A percentile compares a stretch with the other conserved stretches of the same genome.
Evolutionary conservation across 1,140 invertebrate genomes (phyloP).

Genomic region (Pseudomyrmex concolor): DNA sequence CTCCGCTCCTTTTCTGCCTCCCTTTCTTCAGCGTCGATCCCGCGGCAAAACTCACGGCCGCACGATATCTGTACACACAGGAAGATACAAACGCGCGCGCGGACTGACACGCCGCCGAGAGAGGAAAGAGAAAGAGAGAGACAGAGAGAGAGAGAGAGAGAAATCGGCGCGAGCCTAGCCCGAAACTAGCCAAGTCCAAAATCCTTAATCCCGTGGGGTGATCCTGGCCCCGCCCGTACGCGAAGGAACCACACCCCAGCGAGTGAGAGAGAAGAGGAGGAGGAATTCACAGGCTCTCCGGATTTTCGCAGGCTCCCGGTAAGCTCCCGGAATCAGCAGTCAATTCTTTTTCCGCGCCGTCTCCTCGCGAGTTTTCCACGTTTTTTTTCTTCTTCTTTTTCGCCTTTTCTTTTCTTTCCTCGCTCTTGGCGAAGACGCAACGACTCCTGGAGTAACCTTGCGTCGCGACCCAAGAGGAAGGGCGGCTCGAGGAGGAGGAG

Average conservation of each 20-base stretch:
- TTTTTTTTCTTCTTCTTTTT: background rate
- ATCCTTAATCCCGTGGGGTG: conserved; percentile 79
- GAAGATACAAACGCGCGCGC: conserved; percentile 23
- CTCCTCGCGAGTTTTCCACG: background rate
- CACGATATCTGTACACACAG: background rate
- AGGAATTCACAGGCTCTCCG: conserved; percentile 68
- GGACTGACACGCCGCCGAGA: background rate
- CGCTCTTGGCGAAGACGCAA: background rate
- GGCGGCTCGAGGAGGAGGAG: background rate
- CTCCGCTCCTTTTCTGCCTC: background rate
- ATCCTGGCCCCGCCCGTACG: conserved; percentile 77
- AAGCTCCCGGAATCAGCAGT: conserved; percentile 63
- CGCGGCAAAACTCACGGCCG: background rate
- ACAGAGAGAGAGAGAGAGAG: conserved; percentile 4
- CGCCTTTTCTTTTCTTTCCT: no score
- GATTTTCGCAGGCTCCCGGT: conserved; percentile 73
- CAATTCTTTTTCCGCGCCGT: conserved; percentile 3
- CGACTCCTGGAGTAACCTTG: conserved; percentile 48
- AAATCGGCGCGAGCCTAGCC: conserved; percentile 52
- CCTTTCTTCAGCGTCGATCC: conserved; percentile 14
- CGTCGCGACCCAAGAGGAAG: conserved; percentile 7
- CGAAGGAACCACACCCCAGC: conserved; percentile 79
- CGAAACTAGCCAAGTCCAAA: conserved; percentile 76
- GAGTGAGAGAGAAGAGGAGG: conserved; percentile 63
- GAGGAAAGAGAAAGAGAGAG: conserved; percentile 6